Percentiles rank a stretch among this genome's conserved stretches.
Conservation (phyloP, 2,797 vertebrate species). For the Phaenicophaeus curvirostris region DNA sequence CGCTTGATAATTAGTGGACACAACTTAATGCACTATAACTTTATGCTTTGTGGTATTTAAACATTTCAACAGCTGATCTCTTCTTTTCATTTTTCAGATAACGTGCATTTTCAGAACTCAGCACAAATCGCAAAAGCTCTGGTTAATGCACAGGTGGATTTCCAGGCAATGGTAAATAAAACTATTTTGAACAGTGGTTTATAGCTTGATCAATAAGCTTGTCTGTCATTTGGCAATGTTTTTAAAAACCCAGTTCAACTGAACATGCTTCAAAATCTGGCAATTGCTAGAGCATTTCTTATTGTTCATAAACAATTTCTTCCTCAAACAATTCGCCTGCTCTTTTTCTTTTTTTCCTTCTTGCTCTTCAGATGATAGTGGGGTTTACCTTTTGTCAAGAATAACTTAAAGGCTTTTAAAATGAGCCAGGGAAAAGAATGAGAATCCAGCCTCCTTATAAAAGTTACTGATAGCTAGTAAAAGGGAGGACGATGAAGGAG, state of each 20-base stretch:
- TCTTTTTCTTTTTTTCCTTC: neutral
- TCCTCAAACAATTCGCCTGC: neutral
- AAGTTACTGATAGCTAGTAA: neutral
- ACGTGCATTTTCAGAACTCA: conserved; percentile 86
- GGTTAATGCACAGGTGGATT: conserved; percentile 84
- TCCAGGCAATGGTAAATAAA: conserved; percentile 84
- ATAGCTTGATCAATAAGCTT: neutral
- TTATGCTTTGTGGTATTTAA: conserved; percentile 73
- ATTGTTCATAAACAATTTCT: neutral
- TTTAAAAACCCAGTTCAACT: neutral
- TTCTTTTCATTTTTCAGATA: conserved; percentile 76
- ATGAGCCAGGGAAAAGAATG: neutral
- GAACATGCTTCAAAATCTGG: neutral
- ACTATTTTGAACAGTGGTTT: conserved; percentile 15
- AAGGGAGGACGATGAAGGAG: neutral
- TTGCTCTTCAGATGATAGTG: neutral
- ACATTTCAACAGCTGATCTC: conserved; percentile 45
- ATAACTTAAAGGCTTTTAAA: conserved; percentile 13
- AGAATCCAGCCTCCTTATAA: neutral
- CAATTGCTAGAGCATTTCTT: neutral
- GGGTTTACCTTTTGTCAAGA: neutral
- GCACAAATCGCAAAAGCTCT: conserved; percentile 86
- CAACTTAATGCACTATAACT: conserved; percentile 76
- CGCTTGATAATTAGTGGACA: conserved; percentile 75
- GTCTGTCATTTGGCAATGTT: neutral